Conservation (phyloP, 2,888 invertebrate genomes). For the Scaptodrosophila latifasciaeformis region DNA sequence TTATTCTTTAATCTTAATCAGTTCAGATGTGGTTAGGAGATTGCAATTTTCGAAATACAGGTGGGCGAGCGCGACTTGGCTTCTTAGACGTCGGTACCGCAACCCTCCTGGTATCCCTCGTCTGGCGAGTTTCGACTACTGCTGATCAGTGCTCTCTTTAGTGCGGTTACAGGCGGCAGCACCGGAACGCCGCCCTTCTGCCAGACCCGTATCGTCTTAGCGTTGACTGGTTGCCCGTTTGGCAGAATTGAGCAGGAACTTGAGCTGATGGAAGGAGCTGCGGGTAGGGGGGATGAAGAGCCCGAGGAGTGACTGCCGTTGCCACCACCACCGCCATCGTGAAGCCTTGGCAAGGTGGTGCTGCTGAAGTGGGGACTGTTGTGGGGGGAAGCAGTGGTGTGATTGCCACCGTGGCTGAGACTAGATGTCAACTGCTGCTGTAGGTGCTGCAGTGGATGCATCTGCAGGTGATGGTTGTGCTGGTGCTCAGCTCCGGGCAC, state of each 20-base stretch:
- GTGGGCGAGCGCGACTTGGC: not conserved
- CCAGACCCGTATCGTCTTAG: constrained; percentile 91
- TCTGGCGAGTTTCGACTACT: constrained; percentile 91
- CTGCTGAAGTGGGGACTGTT: constrained; percentile 63
- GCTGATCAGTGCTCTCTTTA: constrained; percentile 88
- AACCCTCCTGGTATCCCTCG: constrained; percentile 94
- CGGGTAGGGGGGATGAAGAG: constrained; percentile 45
- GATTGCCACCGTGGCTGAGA: constrained; percentile 40
- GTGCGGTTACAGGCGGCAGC: constrained; percentile 87
- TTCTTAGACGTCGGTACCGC: constrained; percentile 90
- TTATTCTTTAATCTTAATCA: constrained; percentile 51
- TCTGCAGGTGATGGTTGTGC: constrained; percentile 71
- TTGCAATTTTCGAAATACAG: too few relatives aligned
- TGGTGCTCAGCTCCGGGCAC: constrained; percentile 76
- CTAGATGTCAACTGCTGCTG: constrained; percentile 71
- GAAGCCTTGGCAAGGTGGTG: constrained; percentile 58
- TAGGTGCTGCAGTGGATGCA: constrained; percentile 76
- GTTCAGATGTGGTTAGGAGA: constrained; percentile 38
- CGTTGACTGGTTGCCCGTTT: constrained; percentile 77
- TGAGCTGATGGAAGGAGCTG: constrained; percentile 36
- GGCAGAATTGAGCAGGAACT: constrained; percentile 68
- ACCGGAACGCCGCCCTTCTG: constrained; percentile 89
- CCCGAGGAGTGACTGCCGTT: constrained; percentile 34
- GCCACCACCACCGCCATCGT: constrained; percentile 46
- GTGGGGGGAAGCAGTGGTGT: constrained; percentile 43